These are phyloP conservation scores for Papilio machaon DNA, from an alignment of 1,140 invertebrate species.

Conservation along the genomic window DNA sequence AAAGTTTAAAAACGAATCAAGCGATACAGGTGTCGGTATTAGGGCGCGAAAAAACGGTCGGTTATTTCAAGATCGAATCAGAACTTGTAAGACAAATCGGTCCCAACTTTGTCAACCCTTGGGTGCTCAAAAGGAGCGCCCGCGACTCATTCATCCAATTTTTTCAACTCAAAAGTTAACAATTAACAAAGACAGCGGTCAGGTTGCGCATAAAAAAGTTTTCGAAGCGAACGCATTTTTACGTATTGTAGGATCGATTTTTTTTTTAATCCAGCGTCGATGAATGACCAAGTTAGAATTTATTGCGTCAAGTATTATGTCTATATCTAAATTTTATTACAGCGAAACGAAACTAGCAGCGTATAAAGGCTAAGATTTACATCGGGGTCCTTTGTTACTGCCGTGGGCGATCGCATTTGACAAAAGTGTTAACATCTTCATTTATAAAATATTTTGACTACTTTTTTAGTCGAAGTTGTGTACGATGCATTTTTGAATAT, in stretches of 20 bases:
- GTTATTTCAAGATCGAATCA: slow-evolving; percentile 68
- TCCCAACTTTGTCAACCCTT: slow-evolving; percentile 71
- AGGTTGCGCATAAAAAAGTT: slow-evolving; percentile 68
- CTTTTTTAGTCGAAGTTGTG: slow-evolving; percentile 64
- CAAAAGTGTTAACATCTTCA: slow-evolving; percentile 79
- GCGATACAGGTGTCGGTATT: slow-evolving; percentile 61
- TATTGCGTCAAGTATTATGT: slow-evolving; percentile 63
- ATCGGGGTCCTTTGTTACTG: slow-evolving; percentile 70
- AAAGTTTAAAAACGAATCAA: slow-evolving; percentile 48
- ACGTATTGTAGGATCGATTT: slow-evolving; percentile 53
- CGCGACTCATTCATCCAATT: slow-evolving; percentile 60
- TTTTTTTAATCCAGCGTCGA: slow-evolving; percentile 48
- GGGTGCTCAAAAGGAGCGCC: slow-evolving; percentile 62
- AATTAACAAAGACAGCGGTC: slow-evolving; percentile 76
- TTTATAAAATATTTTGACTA: slow-evolving; percentile 81
- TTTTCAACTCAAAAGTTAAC: slow-evolving; percentile 58
- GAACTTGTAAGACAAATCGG: slow-evolving; percentile 74
- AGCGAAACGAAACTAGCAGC: slow-evolving; percentile 58
- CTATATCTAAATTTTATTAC: slow-evolving; percentile 76
- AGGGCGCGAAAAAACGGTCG: slow-evolving; percentile 67
- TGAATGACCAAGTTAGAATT: slow-evolving; percentile 64
- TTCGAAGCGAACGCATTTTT: slow-evolving; percentile 54
- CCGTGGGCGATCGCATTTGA: slow-evolving; percentile 72
- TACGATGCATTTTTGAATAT: not conserved
- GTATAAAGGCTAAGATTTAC: slow-evolving; percentile 72